Evolutionary conservation across 1,140 invertebrate species (phyloP).

Genomic region (Procambarus virginalis): DNA sequence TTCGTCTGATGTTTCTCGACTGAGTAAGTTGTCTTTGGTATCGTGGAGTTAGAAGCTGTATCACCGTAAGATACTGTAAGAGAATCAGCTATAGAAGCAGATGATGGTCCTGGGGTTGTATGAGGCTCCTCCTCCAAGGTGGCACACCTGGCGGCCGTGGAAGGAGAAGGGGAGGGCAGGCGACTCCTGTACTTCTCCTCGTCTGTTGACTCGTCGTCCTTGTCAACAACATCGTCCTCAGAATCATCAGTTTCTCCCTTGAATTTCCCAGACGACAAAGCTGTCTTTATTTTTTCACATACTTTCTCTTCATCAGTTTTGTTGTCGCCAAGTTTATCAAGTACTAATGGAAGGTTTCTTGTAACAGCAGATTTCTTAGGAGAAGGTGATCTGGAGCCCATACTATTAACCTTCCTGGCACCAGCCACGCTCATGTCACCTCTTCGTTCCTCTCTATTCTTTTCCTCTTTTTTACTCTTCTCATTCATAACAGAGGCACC

Average conservation of each 20-base stretch:
- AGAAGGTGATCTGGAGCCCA: not conserved
- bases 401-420: conserved; percentile 2
- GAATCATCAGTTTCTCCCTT: conserved; percentile 70
- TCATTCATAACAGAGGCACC: conserved; percentile 34
- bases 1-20: not conserved
- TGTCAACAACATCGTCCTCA: conserved; percentile 57
- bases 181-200: conserved; percentile 18
- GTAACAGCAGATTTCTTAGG: not conserved
- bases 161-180: conserved; percentile 1
- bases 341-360: not conserved
- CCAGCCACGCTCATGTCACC: conserved; percentile 11
- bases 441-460: conserved; percentile 54
- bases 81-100: not conserved
- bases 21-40: conserved; percentile 38
- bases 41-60: conserved; percentile 10
- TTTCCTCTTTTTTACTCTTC: conserved; percentile 59
- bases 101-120: not conserved
- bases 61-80: not conserved
- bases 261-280: conserved; percentile 68
- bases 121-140: not conserved
- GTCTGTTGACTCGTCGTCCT: conserved; percentile 6
- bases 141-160: not conserved
- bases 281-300: conserved; percentile 69
- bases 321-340: conserved; percentile 61
- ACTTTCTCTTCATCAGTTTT: conserved; percentile 70